These are phyloP conservation scores for Ammospiza nelsoni DNA, from an alignment of 2,113 vertebrate species.

Conservation along the genomic window DNA sequence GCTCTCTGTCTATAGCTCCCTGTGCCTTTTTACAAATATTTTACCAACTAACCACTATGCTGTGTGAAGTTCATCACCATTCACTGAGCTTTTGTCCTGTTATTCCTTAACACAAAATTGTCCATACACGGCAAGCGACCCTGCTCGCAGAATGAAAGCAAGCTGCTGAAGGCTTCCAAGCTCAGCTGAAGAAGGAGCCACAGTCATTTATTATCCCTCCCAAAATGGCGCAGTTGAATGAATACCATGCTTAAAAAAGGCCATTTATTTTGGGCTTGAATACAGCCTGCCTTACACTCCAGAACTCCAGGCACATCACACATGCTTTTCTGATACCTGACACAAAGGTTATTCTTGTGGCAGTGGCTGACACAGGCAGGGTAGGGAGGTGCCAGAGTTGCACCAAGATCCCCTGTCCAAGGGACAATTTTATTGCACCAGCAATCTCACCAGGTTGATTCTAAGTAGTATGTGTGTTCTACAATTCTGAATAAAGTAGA, in stretches of 20 bases:
- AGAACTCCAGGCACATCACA: not conserved
- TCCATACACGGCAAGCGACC: accelerated
- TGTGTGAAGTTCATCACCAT: not conserved
- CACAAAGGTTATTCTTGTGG: not conserved
- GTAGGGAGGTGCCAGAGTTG: not conserved
- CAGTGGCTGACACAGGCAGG: not conserved
- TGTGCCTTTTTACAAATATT: not conserved
- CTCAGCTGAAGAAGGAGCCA: not conserved
- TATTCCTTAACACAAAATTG: not conserved
- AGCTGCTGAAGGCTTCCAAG: not conserved
- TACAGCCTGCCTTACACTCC: not conserved
- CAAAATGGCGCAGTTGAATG: not conserved
- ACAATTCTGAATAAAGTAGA: not conserved
- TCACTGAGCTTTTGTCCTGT: not conserved
- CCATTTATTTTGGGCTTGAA: not conserved
- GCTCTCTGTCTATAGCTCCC: not conserved
- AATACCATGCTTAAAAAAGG: not conserved
- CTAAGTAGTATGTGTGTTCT: not conserved
- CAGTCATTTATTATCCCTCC: not conserved
- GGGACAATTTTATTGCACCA: not conserved
- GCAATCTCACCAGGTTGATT: not conserved
- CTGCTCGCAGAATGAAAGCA: not conserved
- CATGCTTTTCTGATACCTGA: not conserved
- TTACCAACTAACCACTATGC: not conserved
- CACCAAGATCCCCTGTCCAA: not conserved